Evolutionary conservation across 2,888 invertebrate genomes (phyloP), one percentile per base, ranked within the genome.

Genomic region (Cotesia congregata): DNA sequence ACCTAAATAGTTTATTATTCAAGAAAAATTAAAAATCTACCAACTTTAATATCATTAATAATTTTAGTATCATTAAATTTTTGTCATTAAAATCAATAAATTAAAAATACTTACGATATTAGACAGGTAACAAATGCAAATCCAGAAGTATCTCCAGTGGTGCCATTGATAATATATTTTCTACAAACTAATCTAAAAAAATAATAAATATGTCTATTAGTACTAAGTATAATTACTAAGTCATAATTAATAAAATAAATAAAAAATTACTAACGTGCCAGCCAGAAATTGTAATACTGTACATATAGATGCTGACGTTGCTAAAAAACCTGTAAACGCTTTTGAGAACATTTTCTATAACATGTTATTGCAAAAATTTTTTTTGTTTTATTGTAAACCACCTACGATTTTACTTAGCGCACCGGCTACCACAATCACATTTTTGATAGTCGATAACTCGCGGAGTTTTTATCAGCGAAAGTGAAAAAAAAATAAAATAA

Each of bases 271-370:
- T 93, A 92, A 97, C 97, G 93, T 92, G 90, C 97, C 97, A 78
- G 96, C 94, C 83, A 97, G 90, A 92, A 96, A 97, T 87, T 96
- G 96, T 78, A 95, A 90, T 82, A 96, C 93, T 15, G 96, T 96
- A 80, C 94, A 94, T 78, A 94, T 90, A 68, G 95, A 95, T 60
- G 96, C 96, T 65, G 93, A 90, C 3, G 90, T 86, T 6, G 91
- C 91, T 71, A 92, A 85, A 74, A 90, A 79, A 74, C 90, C 90
- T 85, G 90, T 91, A 76, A 90, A 88, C 62, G 86, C 87, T 76
- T 83, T 83, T 72, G 87, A 84, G 80, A 86, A 85, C 91, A 91
- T 91, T 61, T 30, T 15, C 17, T 30, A 67, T n/a, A 65, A 71
- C 59, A 30, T 75, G 5, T 12, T n/a, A 6, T n/a, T 59, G 0